A percentile compares a stretch with the other conserved stretches of the same genome.
Conservation (phyloP, 1,140 invertebrate species). For the Drosophila murphyi region DNA sequence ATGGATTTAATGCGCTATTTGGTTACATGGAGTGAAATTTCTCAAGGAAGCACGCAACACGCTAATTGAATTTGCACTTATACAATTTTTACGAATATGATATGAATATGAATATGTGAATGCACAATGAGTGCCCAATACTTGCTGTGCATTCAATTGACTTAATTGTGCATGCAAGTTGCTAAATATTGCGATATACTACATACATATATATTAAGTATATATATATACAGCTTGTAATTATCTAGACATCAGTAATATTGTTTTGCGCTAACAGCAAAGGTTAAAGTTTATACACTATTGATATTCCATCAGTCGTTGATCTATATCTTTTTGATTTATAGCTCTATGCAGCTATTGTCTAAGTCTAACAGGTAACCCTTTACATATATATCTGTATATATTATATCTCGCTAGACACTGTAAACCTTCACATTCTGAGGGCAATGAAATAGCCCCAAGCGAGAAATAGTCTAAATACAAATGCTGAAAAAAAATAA, state of each 20-base stretch:
- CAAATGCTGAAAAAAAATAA: no score
- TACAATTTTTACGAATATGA: constrained; percentile 37
- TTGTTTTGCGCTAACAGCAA: constrained; percentile 9
- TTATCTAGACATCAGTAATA: neutral
- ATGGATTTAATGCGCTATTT: constrained; percentile 51
- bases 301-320: neutral
- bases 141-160: constrained; percentile 28
- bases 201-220: neutral
- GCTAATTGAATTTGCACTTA: constrained; percentile 45
- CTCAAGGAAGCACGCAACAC: constrained; percentile 74
- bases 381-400: no score
- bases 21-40: constrained; percentile 67
- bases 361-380: no score
- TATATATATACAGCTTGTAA: neutral
- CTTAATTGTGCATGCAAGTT: constrained; percentile 34
- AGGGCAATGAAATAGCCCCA: no score
- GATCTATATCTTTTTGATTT: neutral
- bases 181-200: neutral
- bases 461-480: no score
- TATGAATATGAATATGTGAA: constrained; percentile 30
- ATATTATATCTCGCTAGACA: no score
- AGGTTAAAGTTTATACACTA: neutral
- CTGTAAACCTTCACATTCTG: no score
- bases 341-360: no score
- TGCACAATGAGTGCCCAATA: constrained; percentile 16